phyloP scores from a whole-genome alignment of 2,888 invertebrate species.

The Arenicola marina region DNA sequence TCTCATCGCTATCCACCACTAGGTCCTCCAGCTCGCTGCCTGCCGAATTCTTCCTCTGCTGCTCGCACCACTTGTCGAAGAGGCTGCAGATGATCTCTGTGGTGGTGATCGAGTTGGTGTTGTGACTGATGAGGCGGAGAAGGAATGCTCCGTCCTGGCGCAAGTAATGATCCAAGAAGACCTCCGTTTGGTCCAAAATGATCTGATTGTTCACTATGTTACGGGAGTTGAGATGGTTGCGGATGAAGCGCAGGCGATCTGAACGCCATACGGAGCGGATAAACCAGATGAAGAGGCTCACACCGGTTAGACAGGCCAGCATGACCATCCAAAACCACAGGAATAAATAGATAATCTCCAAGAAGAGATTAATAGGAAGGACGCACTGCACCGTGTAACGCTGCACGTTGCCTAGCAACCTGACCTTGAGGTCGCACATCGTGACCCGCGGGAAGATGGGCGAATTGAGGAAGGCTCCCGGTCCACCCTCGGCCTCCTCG shows the following conservation, averaged over 20 bases:
- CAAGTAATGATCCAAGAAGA: constrained; percentile 28
- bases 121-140: constrained; percentile 34
- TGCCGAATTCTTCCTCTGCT: too few relatives aligned
- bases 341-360: constrained; percentile 60
- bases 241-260: constrained; percentile 42
- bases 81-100: constrained; percentile 29
- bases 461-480: constrained; percentile 3
- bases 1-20: too few relatives aligned
- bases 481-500: background rate
- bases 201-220: constrained; percentile 4
- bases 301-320: constrained; percentile 58
- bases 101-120: constrained; percentile 33
- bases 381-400: constrained; percentile 62
- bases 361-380: constrained; percentile 47
- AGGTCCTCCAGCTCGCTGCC: too few relatives aligned
- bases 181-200: background rate
- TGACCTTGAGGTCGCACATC: constrained; percentile 36
- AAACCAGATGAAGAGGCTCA: constrained; percentile 62
- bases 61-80: too few relatives aligned
- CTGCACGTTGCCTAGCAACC: constrained; percentile 57
- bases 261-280: constrained; percentile 23
- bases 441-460: constrained; percentile 25
- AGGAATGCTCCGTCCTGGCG: constrained; percentile 34
- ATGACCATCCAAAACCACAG: constrained; percentile 65
- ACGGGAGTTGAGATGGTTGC: constrained; percentile 39